Conservation (phyloP, 2,888 invertebrate species). For the Xylota sylvarum region DNA sequence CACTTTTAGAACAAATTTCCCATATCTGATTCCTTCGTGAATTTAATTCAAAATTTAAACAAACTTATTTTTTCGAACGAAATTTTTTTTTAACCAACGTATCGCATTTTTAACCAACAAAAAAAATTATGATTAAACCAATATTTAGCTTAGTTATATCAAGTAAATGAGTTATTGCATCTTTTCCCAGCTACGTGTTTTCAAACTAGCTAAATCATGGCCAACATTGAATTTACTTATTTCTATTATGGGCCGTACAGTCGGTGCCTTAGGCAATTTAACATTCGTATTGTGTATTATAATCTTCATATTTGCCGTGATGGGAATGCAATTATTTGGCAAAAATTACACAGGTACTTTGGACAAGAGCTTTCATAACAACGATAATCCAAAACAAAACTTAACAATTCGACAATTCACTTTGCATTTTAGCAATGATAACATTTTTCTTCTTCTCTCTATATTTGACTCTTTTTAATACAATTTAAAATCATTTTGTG, state of each 20-base stretch:
- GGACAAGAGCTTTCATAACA: constrained; percentile 82
- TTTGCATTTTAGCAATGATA: constrained; percentile 54
- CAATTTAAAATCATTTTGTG: constrained; percentile 24
- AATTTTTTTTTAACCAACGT: no score
- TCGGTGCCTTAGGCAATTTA: constrained; percentile 99
- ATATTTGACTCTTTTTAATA: constrained; percentile 35
- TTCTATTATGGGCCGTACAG: constrained; percentile 99
- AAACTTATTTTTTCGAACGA: no score
- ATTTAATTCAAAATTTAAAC: neutral
- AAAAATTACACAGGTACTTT: constrained; percentile 93
- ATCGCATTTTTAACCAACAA: constrained; percentile 23
- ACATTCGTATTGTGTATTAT: constrained; percentile 99
- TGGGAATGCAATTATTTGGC: constrained; percentile 99
- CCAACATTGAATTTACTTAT: constrained; percentile 99
- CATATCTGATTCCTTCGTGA: neutral
- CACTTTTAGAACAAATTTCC: neutral
- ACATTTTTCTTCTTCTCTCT: constrained; percentile 35
- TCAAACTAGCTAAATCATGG: constrained; percentile 99
- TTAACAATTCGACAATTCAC: constrained; percentile 48
- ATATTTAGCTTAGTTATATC: neutral
- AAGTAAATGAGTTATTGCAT: constrained; percentile 52
- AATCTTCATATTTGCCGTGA: constrained; percentile 99
- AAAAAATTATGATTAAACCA: neutral
- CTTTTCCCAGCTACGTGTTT: constrained; percentile 94
- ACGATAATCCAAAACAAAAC: constrained; percentile 20